Evolutionary conservation across 2,797 vertebrate species (phyloP).

Genomic region (Okamejei kenojei): DNA sequence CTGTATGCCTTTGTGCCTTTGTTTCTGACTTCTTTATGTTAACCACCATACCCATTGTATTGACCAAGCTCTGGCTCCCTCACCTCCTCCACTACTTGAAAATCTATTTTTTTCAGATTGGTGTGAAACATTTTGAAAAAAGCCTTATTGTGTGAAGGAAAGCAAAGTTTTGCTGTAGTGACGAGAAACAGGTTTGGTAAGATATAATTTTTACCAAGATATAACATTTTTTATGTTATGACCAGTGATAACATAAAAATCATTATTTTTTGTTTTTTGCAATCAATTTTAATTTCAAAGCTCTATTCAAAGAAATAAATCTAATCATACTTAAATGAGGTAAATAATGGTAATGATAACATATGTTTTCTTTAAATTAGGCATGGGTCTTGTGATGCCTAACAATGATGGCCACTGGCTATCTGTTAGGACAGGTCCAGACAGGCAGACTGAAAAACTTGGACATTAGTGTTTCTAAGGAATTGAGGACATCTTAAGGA

Average conservation of each 20-base stretch:
- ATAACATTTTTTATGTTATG: neutral
- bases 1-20: neutral
- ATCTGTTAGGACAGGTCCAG: neutral
- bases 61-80: neutral
- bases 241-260: neutral
- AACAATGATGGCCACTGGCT: neutral
- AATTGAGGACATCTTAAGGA: too few relatives aligned
- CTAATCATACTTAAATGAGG: neutral
- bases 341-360: neutral
- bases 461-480: neutral
- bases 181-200: too few relatives aligned
- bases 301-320: neutral
- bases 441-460: neutral
- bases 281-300: neutral
- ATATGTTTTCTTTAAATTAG: neutral
- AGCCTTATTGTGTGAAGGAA: too few relatives aligned
- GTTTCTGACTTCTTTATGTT: neutral
- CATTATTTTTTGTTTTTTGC: neutral
- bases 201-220: too few relatives aligned
- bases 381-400: neutral
- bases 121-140: neutral
- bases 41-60: neutral
- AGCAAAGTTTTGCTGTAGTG: too few relatives aligned
- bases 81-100: neutral
- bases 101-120: too few relatives aligned